These are phyloP conservation scores for Limnephilus auricula DNA, from an alignment of 2,888 invertebrate species.

Conservation along the genomic window DNA sequence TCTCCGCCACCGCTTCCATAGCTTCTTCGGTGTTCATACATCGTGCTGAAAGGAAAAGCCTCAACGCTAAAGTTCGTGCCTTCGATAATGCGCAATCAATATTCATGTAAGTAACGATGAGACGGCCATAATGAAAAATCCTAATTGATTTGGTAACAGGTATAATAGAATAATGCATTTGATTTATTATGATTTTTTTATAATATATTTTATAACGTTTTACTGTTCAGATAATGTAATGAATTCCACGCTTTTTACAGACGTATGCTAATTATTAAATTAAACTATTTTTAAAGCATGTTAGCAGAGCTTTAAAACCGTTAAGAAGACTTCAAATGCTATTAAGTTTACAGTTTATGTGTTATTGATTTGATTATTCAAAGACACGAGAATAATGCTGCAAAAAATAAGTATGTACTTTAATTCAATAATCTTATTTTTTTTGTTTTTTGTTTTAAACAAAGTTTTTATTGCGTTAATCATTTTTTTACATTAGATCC, in stretches of 20 bases:
- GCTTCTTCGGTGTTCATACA: background rate
- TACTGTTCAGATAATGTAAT: no score
- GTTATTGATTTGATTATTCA: no score
- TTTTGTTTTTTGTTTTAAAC: no score
- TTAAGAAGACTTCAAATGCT: background rate
- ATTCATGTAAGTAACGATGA: background rate
- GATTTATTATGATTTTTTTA: no score
- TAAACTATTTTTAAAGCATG: background rate
- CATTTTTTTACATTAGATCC: no score
- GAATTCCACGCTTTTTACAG: background rate
- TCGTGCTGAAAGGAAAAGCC: background rate
- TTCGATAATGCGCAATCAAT: background rate
- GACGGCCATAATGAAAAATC: background rate
- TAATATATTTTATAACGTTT: no score
- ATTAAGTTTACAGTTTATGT: no score
- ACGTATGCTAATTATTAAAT: background rate
- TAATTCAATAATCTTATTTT: no score
- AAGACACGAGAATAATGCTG: no score
- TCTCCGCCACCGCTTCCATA: background rate
- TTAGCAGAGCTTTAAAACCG: background rate
- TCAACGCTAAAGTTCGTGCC: background rate
- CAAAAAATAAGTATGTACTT: no score
- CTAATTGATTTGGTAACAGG: background rate
- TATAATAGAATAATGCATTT: no score
- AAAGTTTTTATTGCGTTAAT: no score